Conservation (phyloP, 2,113 vertebrate genomes). For the Alectura lathami region DNA sequence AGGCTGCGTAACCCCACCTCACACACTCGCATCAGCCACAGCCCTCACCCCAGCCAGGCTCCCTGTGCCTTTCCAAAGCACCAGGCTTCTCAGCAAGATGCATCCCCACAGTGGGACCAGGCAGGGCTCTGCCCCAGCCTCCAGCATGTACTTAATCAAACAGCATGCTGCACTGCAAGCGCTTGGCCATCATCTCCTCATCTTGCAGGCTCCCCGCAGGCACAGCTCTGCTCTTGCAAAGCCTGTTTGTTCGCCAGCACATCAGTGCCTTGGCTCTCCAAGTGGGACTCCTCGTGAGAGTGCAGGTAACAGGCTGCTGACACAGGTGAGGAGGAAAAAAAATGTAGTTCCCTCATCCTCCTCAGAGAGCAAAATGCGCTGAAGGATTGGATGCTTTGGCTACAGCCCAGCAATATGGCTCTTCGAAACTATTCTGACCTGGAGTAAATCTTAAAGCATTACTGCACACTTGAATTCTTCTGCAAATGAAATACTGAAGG, state of each 20-base stretch:
- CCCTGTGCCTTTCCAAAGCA: rapidly evolving
- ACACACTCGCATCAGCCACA: neutral
- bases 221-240: neutral
- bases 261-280: neutral
- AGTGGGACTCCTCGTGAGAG: rapidly evolving
- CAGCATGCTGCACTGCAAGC: rapidly evolving
- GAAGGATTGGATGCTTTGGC: neutral
- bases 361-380: neutral
- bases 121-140: rapidly evolving
- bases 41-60: rapidly evolving
- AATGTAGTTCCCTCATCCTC: neutral
- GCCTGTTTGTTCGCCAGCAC: neutral
- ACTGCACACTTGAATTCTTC: neutral
- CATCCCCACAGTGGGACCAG: neutral
- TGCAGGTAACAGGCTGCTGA: rapidly evolving
- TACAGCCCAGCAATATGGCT: neutral
- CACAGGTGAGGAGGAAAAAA: too few species aligned
- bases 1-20: neutral
- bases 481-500: slow-evolving; percentile 54
- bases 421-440: slow-evolving; percentile 18
- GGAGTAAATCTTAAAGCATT: neutral
- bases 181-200: neutral
- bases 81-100: neutral
- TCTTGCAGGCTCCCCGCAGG: neutral
- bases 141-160: neutral